Base-by-base conservation (phyloP, 2,113 vertebrate species). In the Mellivora capensis region DNA sequence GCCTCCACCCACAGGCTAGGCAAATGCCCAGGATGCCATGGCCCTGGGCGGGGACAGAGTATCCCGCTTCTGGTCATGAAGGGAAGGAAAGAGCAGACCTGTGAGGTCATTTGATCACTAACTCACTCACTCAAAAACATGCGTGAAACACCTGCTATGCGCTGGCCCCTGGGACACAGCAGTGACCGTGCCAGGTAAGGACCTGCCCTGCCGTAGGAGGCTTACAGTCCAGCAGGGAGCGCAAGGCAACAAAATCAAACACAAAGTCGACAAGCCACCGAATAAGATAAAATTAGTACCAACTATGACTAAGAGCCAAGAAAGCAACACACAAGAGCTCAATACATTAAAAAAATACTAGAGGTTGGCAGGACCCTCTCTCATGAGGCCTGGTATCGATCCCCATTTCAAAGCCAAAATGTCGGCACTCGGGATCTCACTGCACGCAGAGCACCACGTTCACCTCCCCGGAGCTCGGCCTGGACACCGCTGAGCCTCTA, bases 1-100 rank as follows among this genome's bases (percentile, higher is more conserved):
- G 62, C n/a, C 79, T 89, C 96, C 57, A 82, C 92, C 87, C 52
- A 95, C 3, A 79, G 20, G 29, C 52, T 34, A 47, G n/a, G 54
- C 34, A 87, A 77, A 52, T 27, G 91, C 37, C 37, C 49, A 18
- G 52, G 42, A 71, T 31, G 34, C 71, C 49, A 31, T 2, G 7
- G 85, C 52, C 83, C n/a, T 90, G 81, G 71, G 81, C 0, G 6
- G 76, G 95, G 76, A 94, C 37, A 92, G 87, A 96, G 83, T 4
- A 7, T 64, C 54, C 69, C 85, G 39, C 47, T 87, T 42, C 74
- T 37, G 29, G 57, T 23, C 74, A 71, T 59, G 82, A 17, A 83
- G 52, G 52, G 59, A 90, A 93, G 71, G 94, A n/a, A 4, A 72
- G 59, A 57, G 47, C 72, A n/a, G 7, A 69, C 13, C 64, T 74